phyloP scores from a whole-genome alignment of 2,797 vertebrate genomes.

The Tympanoctomys barrerae region DNA sequence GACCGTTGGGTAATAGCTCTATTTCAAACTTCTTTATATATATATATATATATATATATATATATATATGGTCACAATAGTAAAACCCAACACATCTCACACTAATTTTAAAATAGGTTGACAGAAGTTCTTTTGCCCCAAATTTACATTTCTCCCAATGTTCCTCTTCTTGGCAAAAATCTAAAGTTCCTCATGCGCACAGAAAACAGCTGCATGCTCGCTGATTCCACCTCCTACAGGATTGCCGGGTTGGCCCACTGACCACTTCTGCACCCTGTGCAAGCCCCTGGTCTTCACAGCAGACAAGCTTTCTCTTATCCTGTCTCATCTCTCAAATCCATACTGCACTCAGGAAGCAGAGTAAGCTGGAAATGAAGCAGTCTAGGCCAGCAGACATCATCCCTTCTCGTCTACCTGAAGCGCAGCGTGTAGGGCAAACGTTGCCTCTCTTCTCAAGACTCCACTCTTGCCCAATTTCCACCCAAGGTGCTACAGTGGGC shows the following conservation, averaged over 20 bases:
- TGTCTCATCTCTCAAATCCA: background rate
- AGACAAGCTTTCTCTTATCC: background rate
- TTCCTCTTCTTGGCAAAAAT: background rate
- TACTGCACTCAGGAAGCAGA: background rate
- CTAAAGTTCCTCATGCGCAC: fast-evolving
- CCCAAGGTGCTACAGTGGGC: fast-evolving
- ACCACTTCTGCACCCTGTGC: fast-evolving
- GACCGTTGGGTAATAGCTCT: background rate
- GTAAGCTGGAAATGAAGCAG: background rate
- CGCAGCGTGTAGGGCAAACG: background rate
- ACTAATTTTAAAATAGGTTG: background rate
- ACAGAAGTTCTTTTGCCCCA: background rate
- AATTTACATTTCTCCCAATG: background rate
- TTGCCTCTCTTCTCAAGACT: background rate
- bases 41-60: background rate
- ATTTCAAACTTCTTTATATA: background rate
- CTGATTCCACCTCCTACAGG: background rate
- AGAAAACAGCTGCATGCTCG: background rate
- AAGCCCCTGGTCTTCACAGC: background rate
- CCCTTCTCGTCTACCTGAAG: background rate
- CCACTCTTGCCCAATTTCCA: no score
- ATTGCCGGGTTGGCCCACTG: background rate
- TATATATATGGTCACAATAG: no score
- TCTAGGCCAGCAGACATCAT: background rate
- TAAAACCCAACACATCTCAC: background rate